Evolutionary conservation across 2,888 invertebrate genomes (phyloP), one percentile per base, ranked within the genome.

Genomic region (Neuroscelio doddi): DNA sequence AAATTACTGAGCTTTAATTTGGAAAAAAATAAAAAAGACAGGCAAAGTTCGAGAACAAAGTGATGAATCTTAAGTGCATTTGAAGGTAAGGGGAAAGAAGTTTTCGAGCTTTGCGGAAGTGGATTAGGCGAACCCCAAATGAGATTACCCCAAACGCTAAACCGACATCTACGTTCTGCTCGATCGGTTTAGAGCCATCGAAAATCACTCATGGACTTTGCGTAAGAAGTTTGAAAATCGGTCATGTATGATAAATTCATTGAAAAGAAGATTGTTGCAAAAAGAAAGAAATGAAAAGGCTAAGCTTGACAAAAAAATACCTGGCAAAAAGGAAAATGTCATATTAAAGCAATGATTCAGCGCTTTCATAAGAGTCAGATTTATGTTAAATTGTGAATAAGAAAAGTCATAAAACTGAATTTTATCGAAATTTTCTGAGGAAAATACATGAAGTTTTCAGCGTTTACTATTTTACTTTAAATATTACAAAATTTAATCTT

Each of bases 71-170:
- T 56, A 39, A 57, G 51, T 57, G 66, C 55, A 53, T 66, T 50
- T 30, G 64, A 63, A 56, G 58, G 62, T 51, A 59, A 55, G 51
- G 59, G 34, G 49, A 57, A 57, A 57, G 63, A 46, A 59, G 57
- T 64, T 65, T 51, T 53, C 57, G 64, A 70, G 74, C 71, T 76
- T 73, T 71, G 68, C 68, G 71, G 71, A 73, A 75, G 75, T 66
- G 76, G 75, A 75, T 76, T 75, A 76, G 75, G 72, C 70, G 70
- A 75, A 71, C 73, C 74, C 72, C 71, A 77, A 80, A 78, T 74
- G 74, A 79, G 78, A 79, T 80, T 80, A 78, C 74, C 71, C 66
- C 70, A 71, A 72, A 71, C 66, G 72, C 73, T 75, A 78, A 79
- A 76, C 76, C 74, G 75, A 76, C 74, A 72, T 73, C 71, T 68